These are phyloP conservation scores for Arbacia lixula DNA, from an alignment of 53 echinoderm and acorn worm species.

Conservation along the genomic window DNA sequence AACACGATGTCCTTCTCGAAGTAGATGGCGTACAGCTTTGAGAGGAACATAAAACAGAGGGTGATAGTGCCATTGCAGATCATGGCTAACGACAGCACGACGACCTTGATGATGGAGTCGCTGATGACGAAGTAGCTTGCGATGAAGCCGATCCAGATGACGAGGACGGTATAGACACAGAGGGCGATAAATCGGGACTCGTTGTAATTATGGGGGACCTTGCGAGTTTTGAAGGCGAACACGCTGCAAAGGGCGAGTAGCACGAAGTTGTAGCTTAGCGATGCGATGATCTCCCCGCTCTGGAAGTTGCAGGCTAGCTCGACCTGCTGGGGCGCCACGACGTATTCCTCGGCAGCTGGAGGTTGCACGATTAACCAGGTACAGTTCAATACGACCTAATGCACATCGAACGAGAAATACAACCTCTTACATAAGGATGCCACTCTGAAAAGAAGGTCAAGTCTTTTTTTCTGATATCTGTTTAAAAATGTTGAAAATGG, in stretches of 20 bases:
- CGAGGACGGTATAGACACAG: slow-evolving; percentile 85
- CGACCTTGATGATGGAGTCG: slow-evolving; percentile 70
- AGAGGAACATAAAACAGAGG: slow-evolving; percentile 78
- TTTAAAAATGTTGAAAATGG: too few relatives aligned
- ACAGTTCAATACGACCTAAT: slow-evolving; percentile 34
- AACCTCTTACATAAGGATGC: too few relatives aligned
- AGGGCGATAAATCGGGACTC: slow-evolving; percentile 93
- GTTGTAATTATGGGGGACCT: slow-evolving; percentile 96
- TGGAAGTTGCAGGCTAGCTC: slow-evolving; percentile 39
- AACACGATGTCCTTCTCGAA: slow-evolving; percentile 88
- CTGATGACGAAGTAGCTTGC: slow-evolving; percentile 81
- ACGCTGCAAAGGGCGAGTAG: slow-evolving; percentile 78
- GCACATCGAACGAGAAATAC: background rate
- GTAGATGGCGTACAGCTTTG: slow-evolving; percentile 93
- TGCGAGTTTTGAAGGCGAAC: slow-evolving; percentile 89
- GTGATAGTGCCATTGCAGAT: slow-evolving; percentile 90
- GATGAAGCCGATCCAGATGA: slow-evolving; percentile 81
- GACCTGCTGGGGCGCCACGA: slow-evolving; percentile 11
- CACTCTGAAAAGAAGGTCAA: too few relatives aligned
- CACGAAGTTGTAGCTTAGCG: slow-evolving; percentile 60
- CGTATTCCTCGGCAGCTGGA: slow-evolving; percentile 12
- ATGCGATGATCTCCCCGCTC: slow-evolving; percentile 43
- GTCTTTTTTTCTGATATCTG: too few relatives aligned
- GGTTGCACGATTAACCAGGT: slow-evolving; percentile 37
- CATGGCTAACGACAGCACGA: slow-evolving; percentile 74